These are phyloP conservation scores for Carassius auratus DNA, from an alignment of 2,113 vertebrate species.

Conservation along the genomic window DNA sequence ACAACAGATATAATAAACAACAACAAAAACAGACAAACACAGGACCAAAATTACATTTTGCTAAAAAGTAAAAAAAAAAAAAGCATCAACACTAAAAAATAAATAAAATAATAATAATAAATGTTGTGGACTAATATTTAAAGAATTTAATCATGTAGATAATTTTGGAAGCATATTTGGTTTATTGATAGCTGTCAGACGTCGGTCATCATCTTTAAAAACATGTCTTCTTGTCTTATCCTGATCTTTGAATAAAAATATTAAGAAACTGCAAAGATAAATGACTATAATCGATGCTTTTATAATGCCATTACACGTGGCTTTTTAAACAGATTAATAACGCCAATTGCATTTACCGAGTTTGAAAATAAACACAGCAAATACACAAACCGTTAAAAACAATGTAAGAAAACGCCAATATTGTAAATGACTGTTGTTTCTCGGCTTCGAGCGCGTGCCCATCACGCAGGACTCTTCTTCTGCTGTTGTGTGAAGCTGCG, in stretches of 20 bases:
- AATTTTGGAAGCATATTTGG: background rate
- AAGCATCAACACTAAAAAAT: background rate
- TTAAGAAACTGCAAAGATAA: background rate
- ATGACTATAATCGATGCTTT: background rate
- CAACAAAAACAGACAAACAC: background rate
- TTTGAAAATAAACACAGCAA: background rate
- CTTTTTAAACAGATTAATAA: background rate
- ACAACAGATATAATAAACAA: background rate
- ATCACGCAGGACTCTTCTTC: constrained; percentile 14
- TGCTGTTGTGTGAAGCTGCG: background rate
- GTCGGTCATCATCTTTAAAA: constrained; percentile 74
- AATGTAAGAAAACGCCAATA: background rate
- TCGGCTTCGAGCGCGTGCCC: constrained; percentile 55
- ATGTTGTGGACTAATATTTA: background rate
- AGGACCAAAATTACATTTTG: background rate
- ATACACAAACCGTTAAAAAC: background rate
- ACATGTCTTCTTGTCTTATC: constrained; percentile 74
- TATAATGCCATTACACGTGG: background rate
- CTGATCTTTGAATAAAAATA: constrained; percentile 58
- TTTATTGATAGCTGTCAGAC: constrained; percentile 66
- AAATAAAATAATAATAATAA: background rate
- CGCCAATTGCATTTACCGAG: background rate
- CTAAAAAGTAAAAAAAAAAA: background rate
- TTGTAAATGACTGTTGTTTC: background rate
- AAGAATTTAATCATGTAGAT: background rate